Base-by-base conservation (phyloP, 2,113 vertebrate genomes). In the Gavia stellata region DNA sequence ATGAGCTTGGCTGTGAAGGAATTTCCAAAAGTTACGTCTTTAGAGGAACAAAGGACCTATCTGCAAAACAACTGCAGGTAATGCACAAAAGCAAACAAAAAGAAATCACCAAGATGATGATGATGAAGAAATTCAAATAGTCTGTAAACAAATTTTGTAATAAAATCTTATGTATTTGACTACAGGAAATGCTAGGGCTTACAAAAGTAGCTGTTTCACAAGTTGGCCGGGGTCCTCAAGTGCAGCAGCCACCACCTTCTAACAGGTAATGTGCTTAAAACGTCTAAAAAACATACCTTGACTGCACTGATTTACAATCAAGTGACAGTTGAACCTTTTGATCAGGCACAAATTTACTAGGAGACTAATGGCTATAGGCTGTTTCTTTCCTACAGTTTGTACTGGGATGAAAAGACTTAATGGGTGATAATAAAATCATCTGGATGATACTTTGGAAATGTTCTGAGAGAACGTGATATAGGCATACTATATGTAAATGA, bases 21-120 rank as follows among this genome's bases (percentile, higher is more conserved):
- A 99, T 99, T 98, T 99, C 99, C 86, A 99, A 99, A 98, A 99
- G 99, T 94, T 99, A 99, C 4, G 99, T 99, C 77, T 99, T 99
- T 96, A 98, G 99, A 87, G 99, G 99, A 68, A 99, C 99, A 58
- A 99, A 99, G 95, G 99, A 99, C 93, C 98, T 99, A 3, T 98
- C 97, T 91, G 99, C 99, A 84, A 99, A 99, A 85, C 99, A 99
- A 91, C 98, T 99, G n/a, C 99, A 99, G 99, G 99, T 99, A 94
- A 96, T 12, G 3, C 55, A 24, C 29, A 82, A 36, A 81, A 82
- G 42, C 44, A 90, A 70, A 45, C 47, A 86, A 45, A 91, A 47
- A 56, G 13, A 81, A 65, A 9, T 75, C 8, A 24, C 66, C 26
- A 47, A 52, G 31, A 3, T 59, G n/a, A 53, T 75, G 44, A 14